phyloP scores from a whole-genome alignment of 2,797 vertebrate genomes.

The Megaceryle alcyon region DNA sequence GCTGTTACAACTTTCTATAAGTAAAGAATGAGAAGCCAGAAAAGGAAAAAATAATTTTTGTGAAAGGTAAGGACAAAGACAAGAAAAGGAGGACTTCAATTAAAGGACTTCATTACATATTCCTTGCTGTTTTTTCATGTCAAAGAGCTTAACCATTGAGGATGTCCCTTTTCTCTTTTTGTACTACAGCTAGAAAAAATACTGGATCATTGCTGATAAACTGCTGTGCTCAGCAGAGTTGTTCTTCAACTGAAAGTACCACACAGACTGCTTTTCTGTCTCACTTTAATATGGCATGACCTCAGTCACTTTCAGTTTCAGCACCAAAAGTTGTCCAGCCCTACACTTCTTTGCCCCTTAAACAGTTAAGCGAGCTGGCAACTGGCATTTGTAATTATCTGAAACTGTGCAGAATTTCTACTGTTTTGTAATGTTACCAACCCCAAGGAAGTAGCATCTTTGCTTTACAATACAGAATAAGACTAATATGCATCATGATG shows the following conservation, averaged over 20 bases:
- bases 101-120: not conserved
- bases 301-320: not conserved
- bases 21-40: not conserved
- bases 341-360: not conserved
- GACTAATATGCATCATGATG: not conserved
- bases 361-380: not conserved
- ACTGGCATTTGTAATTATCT: not conserved
- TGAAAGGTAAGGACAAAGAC: not conserved
- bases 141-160: not conserved
- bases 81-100: not conserved
- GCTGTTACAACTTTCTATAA: not conserved
- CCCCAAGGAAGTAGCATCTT: not conserved
- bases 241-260: not conserved
- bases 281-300: not conserved
- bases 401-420: not conserved
- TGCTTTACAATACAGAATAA: not conserved
- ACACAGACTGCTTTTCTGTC: not conserved
- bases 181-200: not conserved
- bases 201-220: constrained; percentile 9
- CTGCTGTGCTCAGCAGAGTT: not conserved
- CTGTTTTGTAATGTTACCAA: not conserved
- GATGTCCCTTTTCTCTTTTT: not conserved
- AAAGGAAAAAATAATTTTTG: not conserved
- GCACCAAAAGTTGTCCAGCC: not conserved
- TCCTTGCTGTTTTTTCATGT: not conserved